Evolutionary conservation across 2,888 invertebrate genomes (phyloP).

Genomic region (Diaprepes abbreviatus): DNA sequence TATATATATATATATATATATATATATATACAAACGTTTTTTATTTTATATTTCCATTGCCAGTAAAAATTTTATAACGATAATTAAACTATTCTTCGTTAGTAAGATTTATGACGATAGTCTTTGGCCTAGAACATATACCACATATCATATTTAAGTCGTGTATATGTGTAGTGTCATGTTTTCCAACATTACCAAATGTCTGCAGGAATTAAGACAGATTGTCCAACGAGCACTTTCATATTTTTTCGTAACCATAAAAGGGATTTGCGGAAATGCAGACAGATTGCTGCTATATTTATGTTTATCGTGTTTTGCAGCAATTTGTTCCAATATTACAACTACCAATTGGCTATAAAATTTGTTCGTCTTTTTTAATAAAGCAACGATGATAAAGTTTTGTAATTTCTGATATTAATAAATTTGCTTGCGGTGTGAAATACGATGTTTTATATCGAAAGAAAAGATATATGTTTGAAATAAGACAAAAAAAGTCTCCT

Average conservation of each 20-base stretch:
- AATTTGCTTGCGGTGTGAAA: slow-evolving; percentile 2
- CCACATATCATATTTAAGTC: too few species aligned
- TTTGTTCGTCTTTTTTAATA: slow-evolving; percentile 59
- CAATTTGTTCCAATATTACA: slow-evolving; percentile 65
- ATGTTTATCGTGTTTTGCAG: slow-evolving; percentile 63
- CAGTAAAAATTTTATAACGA: too few species aligned
- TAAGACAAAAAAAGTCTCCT: too few species aligned
- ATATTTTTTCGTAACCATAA: slow-evolving; percentile 51
- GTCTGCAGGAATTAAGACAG: slow-evolving; percentile 39
- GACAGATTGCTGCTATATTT: slow-evolving; percentile 65
- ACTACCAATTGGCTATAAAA: slow-evolving; percentile 62
- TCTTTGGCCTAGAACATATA: too few species aligned
- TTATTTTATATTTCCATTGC: too few species aligned
- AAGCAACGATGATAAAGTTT: slow-evolving; percentile 20
- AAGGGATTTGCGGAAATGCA: slow-evolving; percentile 62
- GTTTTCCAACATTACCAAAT: slow-evolving; percentile 9
- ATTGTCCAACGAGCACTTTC: slow-evolving; percentile 31
- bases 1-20: too few species aligned
- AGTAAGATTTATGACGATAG: too few species aligned
- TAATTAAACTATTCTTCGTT: too few species aligned
- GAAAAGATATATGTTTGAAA: too few species aligned
- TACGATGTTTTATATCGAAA: too few species aligned
- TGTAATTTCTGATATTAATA: slow-evolving; percentile 29
- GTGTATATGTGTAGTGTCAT: background rate
- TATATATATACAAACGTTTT: too few species aligned